These are phyloP conservation scores for Drosophila kambysellisi DNA, from an alignment of 2,888 invertebrate genomes.

Conservation along the genomic window DNA sequence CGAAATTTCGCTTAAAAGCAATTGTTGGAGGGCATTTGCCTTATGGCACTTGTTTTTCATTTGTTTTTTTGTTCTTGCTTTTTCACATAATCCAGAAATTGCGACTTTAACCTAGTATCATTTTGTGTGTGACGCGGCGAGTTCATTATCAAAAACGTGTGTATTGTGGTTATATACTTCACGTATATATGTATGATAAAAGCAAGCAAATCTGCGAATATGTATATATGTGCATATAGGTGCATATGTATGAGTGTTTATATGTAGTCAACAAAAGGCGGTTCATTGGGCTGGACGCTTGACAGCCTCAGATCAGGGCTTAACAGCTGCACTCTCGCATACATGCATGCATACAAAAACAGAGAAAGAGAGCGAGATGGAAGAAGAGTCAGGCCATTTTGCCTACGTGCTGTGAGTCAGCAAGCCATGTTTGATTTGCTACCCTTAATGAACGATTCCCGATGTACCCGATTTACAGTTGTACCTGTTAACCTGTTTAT, in stretches of 20 bases:
- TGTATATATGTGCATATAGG: neutral
- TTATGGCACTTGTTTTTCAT: slow-evolving; percentile 47
- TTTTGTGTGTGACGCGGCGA: slow-evolving; percentile 40
- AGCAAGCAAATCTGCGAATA: slow-evolving; percentile 43
- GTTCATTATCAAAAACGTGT: slow-evolving; percentile 67
- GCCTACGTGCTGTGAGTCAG: slow-evolving; percentile 78
- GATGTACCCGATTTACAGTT: slow-evolving; percentile 28
- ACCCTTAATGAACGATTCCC: slow-evolving; percentile 56
- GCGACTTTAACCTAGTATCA: slow-evolving; percentile 69
- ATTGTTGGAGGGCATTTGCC: slow-evolving; percentile 72
- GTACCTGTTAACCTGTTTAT: slow-evolving; percentile 43
- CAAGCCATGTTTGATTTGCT: slow-evolving; percentile 56
- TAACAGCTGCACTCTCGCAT: slow-evolving; percentile 66
- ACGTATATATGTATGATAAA: slow-evolving; percentile 35
- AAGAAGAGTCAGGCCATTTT: slow-evolving; percentile 36
- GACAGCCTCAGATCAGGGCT: slow-evolving; percentile 63
- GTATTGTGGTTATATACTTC: slow-evolving; percentile 8
- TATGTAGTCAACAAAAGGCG: slow-evolving; percentile 53
- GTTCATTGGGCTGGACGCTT: slow-evolving; percentile 69
- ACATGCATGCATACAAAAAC: slow-evolving; percentile 21
- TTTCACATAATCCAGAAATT: slow-evolving; percentile 69
- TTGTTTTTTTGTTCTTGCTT: slow-evolving; percentile 38
- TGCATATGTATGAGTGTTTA: neutral
- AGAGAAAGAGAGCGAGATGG: slow-evolving; percentile 32
- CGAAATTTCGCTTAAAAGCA: slow-evolving; percentile 56